phyloP scores from a whole-genome alignment of 2,888 invertebrate species.

The Laspeyria flexula region DNA sequence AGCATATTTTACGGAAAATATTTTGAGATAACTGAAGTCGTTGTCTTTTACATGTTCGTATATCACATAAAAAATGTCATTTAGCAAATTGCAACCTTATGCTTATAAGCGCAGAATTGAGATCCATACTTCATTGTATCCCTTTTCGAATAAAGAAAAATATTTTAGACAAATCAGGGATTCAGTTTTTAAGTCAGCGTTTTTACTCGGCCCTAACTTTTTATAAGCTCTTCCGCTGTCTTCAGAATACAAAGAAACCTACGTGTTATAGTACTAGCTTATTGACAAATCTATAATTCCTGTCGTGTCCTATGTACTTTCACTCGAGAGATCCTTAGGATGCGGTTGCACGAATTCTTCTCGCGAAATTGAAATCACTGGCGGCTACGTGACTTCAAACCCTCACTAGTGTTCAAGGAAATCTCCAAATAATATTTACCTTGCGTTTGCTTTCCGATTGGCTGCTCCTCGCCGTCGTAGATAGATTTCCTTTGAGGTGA shows the following conservation, averaged over 20 bases:
- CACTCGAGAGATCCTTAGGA: slow-evolving; percentile 53
- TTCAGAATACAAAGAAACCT: background rate
- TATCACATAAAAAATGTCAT: no score
- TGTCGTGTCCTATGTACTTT: slow-evolving; percentile 53
- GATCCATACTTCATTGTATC: no score
- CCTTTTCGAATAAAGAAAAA: no score
- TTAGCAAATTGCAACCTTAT: no score
- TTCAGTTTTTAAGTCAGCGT: no score
- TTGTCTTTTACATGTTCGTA: no score
- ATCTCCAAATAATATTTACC: slow-evolving; percentile 77
- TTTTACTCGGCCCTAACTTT: background rate
- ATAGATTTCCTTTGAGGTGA: slow-evolving; percentile 70
- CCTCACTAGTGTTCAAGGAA: slow-evolving; percentile 66
- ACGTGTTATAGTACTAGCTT: background rate
- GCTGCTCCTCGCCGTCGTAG: slow-evolving; percentile 54
- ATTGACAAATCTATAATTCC: slow-evolving; percentile 43
- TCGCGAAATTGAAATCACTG: slow-evolving; percentile 77
- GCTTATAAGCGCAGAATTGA: no score
- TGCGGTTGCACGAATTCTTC: slow-evolving; percentile 58
- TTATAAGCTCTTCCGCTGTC: background rate
- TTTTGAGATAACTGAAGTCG: no score
- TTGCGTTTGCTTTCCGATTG: slow-evolving; percentile 63
- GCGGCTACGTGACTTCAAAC: slow-evolving; percentile 75
- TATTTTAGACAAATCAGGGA: no score
- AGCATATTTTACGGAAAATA: no score